Base-by-base conservation (phyloP, 2,888 invertebrate genomes). In the Aquatica leii region DNA sequence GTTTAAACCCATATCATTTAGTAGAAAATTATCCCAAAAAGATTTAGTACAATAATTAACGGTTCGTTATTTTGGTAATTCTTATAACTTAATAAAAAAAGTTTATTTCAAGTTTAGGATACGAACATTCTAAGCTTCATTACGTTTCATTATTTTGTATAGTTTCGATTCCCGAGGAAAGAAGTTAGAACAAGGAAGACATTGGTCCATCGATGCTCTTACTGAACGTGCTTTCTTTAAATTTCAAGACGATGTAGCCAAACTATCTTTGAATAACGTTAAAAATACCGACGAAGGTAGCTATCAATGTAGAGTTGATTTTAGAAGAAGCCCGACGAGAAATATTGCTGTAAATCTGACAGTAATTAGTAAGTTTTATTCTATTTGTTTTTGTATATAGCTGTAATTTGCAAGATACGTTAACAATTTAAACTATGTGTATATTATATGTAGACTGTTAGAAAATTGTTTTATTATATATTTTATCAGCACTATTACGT, bases 231-330 rank as follows among this genome's bases (percentile, higher is more conserved):
- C 92, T 20, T 90, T 87, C 81, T 94, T 94, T 84, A 85, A 89
- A 60, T 89, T 90, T 53, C 86, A 88, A 46, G 90, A 90, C 35
- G 87, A 86, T 24, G 92, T 93, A 1, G 91, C 94, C 1, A 90
- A 89, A 67, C 85, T 95, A 69, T 88, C 89, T 71, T 85, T 94
- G 62, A 90, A 92, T 78, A 87, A 86, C 73, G 91, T 93, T 54
- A 84, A 87, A 57, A 89, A 90, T 66, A 84, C 85, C 41, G 95
- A 95, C 77, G 91, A 89, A 1, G 95, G 94, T 11, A 85, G 93
- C 66, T 95, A 95, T 83, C 86, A 94, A 66, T 95, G 95, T 82
- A 85, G 95, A 63, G 94, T 95, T 4, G 95, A 95, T 84, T 95
- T 95, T 84, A 91, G 91, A 79, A 91, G 92, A 80, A 92, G 94